Conservation (phyloP, 1,140 invertebrate genomes). For the Psix sp. region DNA sequence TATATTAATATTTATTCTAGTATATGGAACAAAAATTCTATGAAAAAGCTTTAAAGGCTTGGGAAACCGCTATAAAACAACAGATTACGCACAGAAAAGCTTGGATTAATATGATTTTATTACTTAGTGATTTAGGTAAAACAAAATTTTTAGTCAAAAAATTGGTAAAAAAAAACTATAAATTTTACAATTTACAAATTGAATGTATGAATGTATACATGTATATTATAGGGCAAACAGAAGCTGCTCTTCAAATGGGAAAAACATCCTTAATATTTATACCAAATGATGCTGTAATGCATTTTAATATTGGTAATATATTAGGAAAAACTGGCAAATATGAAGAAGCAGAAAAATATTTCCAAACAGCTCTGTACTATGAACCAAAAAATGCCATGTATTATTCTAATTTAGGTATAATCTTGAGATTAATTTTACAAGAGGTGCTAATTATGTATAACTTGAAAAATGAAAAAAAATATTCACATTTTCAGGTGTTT, state of each 20-base stretch:
- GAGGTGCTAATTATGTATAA: no score
- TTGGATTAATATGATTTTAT: constrained; percentile 94
- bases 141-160: not conserved
- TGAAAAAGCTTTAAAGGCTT: constrained; percentile 81
- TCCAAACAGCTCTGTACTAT: constrained; percentile 84
- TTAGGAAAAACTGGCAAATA: constrained; percentile 89
- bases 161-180: no score
- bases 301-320: constrained; percentile 93
- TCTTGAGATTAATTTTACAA: not conserved
- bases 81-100: constrained; percentile 88
- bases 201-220: no score
- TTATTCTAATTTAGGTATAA: constrained; percentile 89
- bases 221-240: constrained; percentile 77
- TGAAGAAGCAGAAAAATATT: constrained; percentile 87
- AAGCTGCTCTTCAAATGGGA: constrained; percentile 84
- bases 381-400: constrained; percentile 84
- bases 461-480: not conserved
- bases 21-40: constrained; percentile 81
- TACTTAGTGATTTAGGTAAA: constrained; percentile 89
- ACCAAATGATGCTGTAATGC: constrained; percentile 84
- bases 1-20: constrained; percentile 69
- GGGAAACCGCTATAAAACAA: constrained; percentile 87
- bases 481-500: constrained; percentile 83
- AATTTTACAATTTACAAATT: constrained; percentile 19
- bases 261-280: constrained; percentile 82